These are phyloP conservation scores for Polydrusus cervinus DNA, from an alignment of 2,888 invertebrate species.

Conservation along the genomic window DNA sequence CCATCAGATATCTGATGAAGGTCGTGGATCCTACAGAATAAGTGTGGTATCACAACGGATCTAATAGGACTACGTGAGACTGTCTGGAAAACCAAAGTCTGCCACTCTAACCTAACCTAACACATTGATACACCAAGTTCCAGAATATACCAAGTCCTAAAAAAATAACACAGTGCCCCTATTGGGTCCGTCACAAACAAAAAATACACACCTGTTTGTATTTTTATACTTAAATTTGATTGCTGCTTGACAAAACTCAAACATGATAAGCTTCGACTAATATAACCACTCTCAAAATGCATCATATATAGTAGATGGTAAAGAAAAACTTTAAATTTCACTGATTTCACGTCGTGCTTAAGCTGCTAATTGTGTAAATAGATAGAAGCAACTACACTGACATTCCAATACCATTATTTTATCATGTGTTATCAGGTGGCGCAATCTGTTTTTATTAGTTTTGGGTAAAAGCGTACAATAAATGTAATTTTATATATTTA, in stretches of 20 bases:
- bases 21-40: no score
- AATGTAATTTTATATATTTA: not conserved
- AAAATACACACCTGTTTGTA: conserved; percentile 58
- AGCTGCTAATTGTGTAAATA: conserved; percentile 35
- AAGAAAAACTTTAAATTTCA: conserved; percentile 18
- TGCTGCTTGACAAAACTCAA: conserved; percentile 54
- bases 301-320: conserved; percentile 10
- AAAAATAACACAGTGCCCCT: no score
- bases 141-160: not conserved
- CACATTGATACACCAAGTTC: not conserved
- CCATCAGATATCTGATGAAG: no score
- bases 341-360: not conserved
- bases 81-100: no score
- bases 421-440: conserved; percentile 31
- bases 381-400: conserved; percentile 29
- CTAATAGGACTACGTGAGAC: no score
- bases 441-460: conserved; percentile 27
- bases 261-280: conserved; percentile 51
- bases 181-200: not conserved
- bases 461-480: conserved; percentile 18
- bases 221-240: conserved; percentile 57
- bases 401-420: conserved; percentile 35
- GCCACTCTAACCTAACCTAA: not conserved
- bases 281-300: conserved; percentile 36
- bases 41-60: no score